A percentile compares a stretch with the other conserved stretches of the same genome.
Conservation (phyloP, 2,888 invertebrate species). For the Xestia ashworthii region DNA sequence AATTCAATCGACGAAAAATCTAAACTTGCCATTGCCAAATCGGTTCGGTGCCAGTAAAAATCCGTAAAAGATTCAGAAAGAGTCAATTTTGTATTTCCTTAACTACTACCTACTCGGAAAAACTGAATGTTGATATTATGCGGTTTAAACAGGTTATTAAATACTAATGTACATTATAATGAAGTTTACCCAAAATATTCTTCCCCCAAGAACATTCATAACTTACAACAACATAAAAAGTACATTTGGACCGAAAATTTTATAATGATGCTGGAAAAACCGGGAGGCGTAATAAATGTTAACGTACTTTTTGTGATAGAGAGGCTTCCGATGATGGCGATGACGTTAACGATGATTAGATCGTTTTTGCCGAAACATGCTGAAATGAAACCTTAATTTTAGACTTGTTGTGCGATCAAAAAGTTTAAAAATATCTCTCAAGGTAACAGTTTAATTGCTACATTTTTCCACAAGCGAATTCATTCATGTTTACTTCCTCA, state of each 20-base stretch:
- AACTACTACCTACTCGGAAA: not conserved
- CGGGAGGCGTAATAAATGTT: constrained; percentile 1
- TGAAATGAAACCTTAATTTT: constrained; percentile 19
- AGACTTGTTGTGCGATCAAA: not conserved
- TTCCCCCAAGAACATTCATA: not conserved
- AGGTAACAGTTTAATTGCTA: constrained; percentile 1
- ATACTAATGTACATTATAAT: not conserved
- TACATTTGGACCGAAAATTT: constrained; percentile 5
- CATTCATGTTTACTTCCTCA: not conserved
- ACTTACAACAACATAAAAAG: constrained; percentile 35
- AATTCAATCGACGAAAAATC: not conserved
- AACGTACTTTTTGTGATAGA: constrained; percentile 17
- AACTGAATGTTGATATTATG: not conserved
- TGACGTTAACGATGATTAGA: constrained; percentile 8
- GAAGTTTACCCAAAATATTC: not conserved
- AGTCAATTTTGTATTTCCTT: constrained; percentile 3
- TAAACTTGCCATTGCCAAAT: constrained; percentile 2
- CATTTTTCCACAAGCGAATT: not conserved
- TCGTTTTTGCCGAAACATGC: constrained; percentile 7
- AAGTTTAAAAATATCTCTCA: not conserved
- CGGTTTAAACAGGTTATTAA: not conserved
- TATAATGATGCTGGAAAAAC: constrained; percentile 28
- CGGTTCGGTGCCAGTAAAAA: constrained; percentile 7
- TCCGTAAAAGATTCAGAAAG: not conserved
- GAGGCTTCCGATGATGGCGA: constrained; percentile 3